phyloP scores from a whole-genome alignment of 2,888 invertebrate genomes.

The Drosophila prostipennis region DNA sequence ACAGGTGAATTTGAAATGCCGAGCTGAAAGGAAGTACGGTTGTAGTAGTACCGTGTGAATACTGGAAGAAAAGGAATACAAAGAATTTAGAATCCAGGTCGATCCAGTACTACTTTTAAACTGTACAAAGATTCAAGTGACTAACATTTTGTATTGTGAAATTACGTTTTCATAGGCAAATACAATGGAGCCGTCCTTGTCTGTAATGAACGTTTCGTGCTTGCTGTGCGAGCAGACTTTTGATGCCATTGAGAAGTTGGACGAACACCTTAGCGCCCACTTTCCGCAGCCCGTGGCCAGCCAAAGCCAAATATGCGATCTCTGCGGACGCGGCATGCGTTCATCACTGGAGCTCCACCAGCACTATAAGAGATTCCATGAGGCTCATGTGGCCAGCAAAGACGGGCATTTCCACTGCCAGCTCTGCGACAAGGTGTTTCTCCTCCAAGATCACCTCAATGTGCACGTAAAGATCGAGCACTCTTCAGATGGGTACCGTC shows the following conservation, averaged over 20 bases:
- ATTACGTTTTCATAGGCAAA: neutral
- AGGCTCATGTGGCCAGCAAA: conserved; percentile 11
- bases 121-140: no score
- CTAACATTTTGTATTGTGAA: neutral
- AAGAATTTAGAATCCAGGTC: no score
- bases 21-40: no score
- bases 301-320: conserved; percentile 8
- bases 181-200: conserved; percentile 6
- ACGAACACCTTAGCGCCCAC: conserved; percentile 17
- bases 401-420: conserved; percentile 6
- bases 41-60: no score
- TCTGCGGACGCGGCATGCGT: conserved; percentile 22
- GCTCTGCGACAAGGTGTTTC: conserved; percentile 14
- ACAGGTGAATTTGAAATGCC: no score
- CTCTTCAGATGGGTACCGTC: conserved; percentile 9
- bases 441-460: conserved; percentile 14
- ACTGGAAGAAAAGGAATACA: no score
- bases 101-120: no score
- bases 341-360: conserved; percentile 13
- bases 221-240: conserved; percentile 27
- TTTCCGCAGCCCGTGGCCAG: conserved; percentile 4
- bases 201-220: conserved; percentile 1
- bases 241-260: conserved; percentile 9
- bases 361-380: conserved; percentile 25
- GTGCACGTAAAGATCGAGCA: conserved; percentile 28